Evolutionary conservation across 1,140 invertebrate species (phyloP), one percentile per base, ranked within the genome.

Genomic region (Bursaphelenchus mucronatus): DNA sequence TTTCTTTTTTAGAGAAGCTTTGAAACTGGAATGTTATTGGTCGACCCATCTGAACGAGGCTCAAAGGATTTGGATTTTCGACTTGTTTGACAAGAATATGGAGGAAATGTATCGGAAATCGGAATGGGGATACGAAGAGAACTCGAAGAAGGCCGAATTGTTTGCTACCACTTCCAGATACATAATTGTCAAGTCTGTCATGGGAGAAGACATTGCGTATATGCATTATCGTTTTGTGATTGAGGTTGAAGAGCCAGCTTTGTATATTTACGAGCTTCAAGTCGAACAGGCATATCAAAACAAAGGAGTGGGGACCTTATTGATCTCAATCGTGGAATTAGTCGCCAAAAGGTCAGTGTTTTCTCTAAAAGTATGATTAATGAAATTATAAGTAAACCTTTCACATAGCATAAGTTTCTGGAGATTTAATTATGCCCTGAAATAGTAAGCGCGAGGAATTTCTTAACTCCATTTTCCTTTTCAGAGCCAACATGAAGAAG

Each of bases 181-280:
- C 50, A 73, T 74, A 11, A 47, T 76, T 44, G 54, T 70, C n/a
- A 69, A 10, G 39, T 44, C 70, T n/a, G 21, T 17, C 15, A 46
- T 50, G 15, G 45, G 47, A n/a, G 49, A 74, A 52, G 9, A 61
- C n/a, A 52, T 73, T n/a, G 71, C 47, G 11, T 74, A 58, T 51
- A 39, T 56, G 10, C 71, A 74, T 56, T 74, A 73, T 53, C 62
- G 71, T 9, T 72, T 76, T 44, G 73, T 75, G 15, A 40, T 9
- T 56, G 64, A 44, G 8, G 30, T 15, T 41, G 62, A 67, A 13
- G 11, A 64, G 62, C 63, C 64, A 17, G 64, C 53, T 41, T 15
- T 58, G 52, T 75, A 39, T 30, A 68, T 69, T 50, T 76, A 74
- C 51, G 74, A 76, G 51, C 21, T 76, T 4, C 74, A 76, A 73